phyloP scores from a whole-genome alignment of 2,797 vertebrate genomes.

The Acropternis orthonyx region DNA sequence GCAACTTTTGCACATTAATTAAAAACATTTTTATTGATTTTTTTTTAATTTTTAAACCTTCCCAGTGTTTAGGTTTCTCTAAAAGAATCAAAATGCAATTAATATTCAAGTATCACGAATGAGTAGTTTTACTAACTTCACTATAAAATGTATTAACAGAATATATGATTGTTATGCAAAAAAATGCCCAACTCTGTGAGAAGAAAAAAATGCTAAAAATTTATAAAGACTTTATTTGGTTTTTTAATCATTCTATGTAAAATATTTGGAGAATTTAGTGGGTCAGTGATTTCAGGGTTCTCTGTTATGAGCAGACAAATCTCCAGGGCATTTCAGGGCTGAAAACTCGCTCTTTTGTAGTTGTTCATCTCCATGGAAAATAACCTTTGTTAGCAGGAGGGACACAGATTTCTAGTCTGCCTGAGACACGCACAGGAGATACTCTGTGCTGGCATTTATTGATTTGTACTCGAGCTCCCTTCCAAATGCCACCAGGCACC shows the following conservation, averaged over 20 bases:
- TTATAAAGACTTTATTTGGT: background rate
- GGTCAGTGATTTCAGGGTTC: background rate
- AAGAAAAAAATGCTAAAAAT: background rate
- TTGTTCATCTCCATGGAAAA: constrained; percentile 10
- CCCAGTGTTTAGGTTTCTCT: background rate
- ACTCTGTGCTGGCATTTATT: background rate
- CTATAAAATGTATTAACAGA: background rate
- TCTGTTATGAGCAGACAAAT: background rate
- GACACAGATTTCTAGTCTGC: background rate
- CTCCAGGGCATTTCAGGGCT: constrained; percentile 8
- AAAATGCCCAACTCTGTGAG: background rate
- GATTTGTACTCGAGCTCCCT: background rate
- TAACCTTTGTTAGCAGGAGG: background rate
- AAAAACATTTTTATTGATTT: background rate
- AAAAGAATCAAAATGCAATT: background rate
- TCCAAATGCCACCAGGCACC: background rate
- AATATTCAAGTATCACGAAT: background rate
- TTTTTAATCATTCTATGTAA: background rate
- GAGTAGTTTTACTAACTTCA: background rate
- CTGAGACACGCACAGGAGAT: background rate
- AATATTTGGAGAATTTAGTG: background rate
- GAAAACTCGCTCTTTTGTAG: constrained; percentile 8
- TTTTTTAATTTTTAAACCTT: background rate
- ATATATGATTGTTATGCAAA: background rate
- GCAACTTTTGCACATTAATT: background rate